Percentiles rank a stretch among this genome's conserved stretches.
These are phyloP conservation scores for Mimas tiliae DNA, from an alignment of 2,888 invertebrate species.

Conservation along the genomic window DNA sequence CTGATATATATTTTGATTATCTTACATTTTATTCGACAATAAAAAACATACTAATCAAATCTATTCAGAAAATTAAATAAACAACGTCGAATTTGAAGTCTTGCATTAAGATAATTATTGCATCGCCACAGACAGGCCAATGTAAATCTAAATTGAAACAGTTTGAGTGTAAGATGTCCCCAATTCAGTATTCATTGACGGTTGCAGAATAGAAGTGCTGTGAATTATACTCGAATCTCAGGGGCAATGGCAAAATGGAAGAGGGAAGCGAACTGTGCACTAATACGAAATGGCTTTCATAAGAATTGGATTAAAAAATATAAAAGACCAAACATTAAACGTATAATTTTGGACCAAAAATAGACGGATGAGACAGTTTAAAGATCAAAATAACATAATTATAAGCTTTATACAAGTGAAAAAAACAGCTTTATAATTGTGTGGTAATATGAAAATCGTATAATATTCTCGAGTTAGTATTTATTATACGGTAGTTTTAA, in stretches of 20 bases:
- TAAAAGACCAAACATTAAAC: neutral
- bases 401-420: neutral
- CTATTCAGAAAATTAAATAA: neutral
- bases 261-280: constrained; percentile 40
- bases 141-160: constrained; percentile 78
- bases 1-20: neutral
- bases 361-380: too few relatives aligned
- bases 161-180: constrained; percentile 65
- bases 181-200: constrained; percentile 78
- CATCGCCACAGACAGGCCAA: constrained; percentile 46
- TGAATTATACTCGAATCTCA: constrained; percentile 81
- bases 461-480: neutral
- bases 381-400: too few relatives aligned
- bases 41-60: neutral
- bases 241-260: constrained; percentile 62
- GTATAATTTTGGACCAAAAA: too few relatives aligned
- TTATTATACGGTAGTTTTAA: neutral
- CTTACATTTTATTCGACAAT: neutral
- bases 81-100: neutral
- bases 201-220: constrained; percentile 69
- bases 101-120: constrained; percentile 22
- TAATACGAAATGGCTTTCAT: neutral
- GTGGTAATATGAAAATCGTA: too few relatives aligned
- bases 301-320: neutral
- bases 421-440: too few relatives aligned